A percentile compares a stretch with the other conserved stretches of the same genome.
Evolutionary conservation across 2,888 invertebrate species (phyloP).

Genomic region (Tachina grossa): DNA sequence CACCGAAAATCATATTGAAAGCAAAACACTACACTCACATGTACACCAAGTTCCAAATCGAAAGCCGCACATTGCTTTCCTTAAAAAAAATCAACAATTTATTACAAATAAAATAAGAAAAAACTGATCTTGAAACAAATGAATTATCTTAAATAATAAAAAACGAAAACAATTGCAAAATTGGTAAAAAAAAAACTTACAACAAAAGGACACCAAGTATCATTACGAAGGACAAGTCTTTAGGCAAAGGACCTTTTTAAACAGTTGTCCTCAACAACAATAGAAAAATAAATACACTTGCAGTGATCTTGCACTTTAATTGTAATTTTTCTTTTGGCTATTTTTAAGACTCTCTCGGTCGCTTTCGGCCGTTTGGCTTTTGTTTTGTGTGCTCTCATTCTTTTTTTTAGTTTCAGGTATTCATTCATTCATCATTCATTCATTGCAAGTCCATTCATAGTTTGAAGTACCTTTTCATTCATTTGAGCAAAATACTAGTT

Average conservation of each 20-base stretch:
- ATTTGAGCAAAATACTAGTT: conserved; percentile 30
- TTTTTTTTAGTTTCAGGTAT: conserved; percentile 26
- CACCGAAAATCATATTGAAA: conserved; percentile 30
- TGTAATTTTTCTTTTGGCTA: conserved; percentile 28
- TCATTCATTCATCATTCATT: conserved; percentile 14
- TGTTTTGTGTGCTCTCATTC: conserved; percentile 37
- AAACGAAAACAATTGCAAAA: conserved; percentile 52
- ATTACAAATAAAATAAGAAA: conserved; percentile 49
- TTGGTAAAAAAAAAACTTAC: conserved; percentile 15
- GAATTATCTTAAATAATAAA: conserved; percentile 18
- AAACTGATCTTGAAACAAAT: conserved; percentile 1
- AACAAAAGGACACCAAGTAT: conserved; percentile 62
- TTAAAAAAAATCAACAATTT: conserved; percentile 42
- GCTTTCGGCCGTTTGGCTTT: background rate
- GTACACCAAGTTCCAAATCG: conserved; percentile 36
- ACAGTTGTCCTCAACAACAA: conserved; percentile 20
- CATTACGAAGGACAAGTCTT: conserved; percentile 44
- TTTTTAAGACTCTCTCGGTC: conserved; percentile 2
- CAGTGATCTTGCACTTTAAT: conserved; percentile 68
- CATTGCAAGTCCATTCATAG: conserved; percentile 54
- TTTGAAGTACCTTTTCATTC: conserved; percentile 65
- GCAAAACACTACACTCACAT: background rate
- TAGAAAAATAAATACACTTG: conserved; percentile 64
- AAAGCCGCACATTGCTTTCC: conserved; percentile 27
- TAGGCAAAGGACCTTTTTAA: conserved; percentile 13